Evolutionary conservation across 2,113 vertebrate species (phyloP).

Genomic region (Menura novaehollandiae): DNA sequence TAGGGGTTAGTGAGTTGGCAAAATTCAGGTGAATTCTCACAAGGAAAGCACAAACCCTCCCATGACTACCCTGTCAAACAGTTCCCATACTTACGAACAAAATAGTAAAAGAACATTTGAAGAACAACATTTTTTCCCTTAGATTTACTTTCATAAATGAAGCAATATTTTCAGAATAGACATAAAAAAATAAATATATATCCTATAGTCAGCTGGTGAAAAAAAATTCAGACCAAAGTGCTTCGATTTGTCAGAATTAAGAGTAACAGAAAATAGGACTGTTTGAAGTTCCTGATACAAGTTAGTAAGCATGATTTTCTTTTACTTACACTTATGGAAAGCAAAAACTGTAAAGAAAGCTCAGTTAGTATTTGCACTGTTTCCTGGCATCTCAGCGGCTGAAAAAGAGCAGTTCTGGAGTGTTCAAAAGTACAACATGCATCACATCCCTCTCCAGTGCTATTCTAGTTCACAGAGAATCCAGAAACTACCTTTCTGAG

Average conservation of each 20-base stretch:
- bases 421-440: neutral
- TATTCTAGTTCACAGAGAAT: neutral
- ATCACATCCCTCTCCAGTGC: neutral
- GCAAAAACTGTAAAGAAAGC: neutral
- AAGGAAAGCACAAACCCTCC: neutral
- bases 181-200: neutral
- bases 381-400: neutral
- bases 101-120: neutral
- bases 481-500: neutral
- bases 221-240: neutral
- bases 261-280: neutral
- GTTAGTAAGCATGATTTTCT: neutral
- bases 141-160: neutral
- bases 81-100: neutral
- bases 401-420: neutral
- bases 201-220: neutral
- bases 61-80: rapidly evolving
- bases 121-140: neutral
- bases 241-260: neutral
- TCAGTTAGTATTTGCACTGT: neutral
- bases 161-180: neutral
- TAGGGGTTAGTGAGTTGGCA: neutral
- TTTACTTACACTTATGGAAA: neutral
- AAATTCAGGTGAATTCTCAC: neutral
- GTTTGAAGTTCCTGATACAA: neutral